Conservation (phyloP, 2,888 invertebrate genomes). For the Zaprionus bogoriensis region DNA sequence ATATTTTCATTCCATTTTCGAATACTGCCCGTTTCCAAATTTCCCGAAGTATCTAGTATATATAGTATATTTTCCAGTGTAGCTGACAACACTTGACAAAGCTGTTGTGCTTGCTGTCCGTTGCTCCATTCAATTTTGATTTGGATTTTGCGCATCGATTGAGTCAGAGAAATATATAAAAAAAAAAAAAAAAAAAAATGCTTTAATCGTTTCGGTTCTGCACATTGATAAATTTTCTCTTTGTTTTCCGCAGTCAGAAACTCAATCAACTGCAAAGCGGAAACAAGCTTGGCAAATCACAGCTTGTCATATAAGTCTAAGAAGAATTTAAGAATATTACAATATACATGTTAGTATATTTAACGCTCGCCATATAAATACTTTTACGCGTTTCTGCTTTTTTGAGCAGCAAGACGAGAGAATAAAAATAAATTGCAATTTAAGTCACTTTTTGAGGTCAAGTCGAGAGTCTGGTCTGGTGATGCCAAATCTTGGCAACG, state of each 20-base stretch:
- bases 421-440: background rate
- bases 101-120: background rate
- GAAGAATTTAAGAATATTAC: too few relatives aligned
- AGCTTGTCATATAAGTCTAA: too few relatives aligned
- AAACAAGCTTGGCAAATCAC: too few relatives aligned
- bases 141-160: background rate
- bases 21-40: too few relatives aligned
- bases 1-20: too few relatives aligned
- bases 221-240: background rate
- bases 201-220: background rate
- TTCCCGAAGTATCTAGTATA: background rate
- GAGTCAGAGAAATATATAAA: background rate
- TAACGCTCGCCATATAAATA: background rate
- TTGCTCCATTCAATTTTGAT: background rate
- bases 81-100: background rate
- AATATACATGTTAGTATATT: background rate
- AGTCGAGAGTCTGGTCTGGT: background rate
- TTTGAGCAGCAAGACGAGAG: background rate
- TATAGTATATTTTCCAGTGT: background rate
- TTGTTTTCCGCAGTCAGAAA: too few relatives aligned
- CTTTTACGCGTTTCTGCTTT: background rate
- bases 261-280: too few relatives aligned
- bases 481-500: background rate
- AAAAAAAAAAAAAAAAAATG: background rate
- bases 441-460: background rate